Conservation (phyloP, 2,113 vertebrate species). For the Leucosticte australis region DNA sequence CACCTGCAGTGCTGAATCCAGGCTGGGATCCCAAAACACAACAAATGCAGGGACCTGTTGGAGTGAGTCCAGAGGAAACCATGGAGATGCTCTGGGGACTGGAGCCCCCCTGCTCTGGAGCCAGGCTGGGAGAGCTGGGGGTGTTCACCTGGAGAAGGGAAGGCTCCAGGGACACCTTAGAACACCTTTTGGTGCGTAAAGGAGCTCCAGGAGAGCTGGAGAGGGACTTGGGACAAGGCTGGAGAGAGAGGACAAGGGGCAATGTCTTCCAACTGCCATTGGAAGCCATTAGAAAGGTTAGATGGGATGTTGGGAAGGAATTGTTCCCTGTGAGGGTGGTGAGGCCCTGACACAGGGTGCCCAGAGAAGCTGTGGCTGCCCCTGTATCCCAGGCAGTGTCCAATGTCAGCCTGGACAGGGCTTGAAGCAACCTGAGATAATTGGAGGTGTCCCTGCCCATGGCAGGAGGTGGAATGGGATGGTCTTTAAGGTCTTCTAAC, state of each 20-base stretch:
- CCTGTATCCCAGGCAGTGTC: not conserved
- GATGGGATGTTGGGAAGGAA: not conserved
- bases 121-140: not conserved
- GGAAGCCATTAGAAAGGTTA: no score
- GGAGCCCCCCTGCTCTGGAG: not conserved
- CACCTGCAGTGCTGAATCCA: not conserved
- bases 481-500: not conserved
- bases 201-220: not conserved
- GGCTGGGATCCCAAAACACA: not conserved
- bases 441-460: not conserved
- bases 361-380: not conserved
- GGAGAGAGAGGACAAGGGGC: not conserved
- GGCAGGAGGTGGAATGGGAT: not conserved
- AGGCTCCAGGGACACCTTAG: fast-evolving
- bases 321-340: fast-evolving
- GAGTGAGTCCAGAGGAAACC: fast-evolving
- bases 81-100: fast-evolving
- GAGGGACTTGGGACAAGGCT: not conserved
- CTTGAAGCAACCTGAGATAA: not conserved
- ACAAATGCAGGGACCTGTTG: not conserved
- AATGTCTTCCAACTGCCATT: not conserved
- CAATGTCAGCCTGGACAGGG: fast-evolving
- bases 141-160: not conserved
- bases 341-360: fast-evolving
- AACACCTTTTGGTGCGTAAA: not conserved